Base-by-base conservation (phyloP, 2,797 vertebrate species). In the Arnoldichthys spilopterus region DNA sequence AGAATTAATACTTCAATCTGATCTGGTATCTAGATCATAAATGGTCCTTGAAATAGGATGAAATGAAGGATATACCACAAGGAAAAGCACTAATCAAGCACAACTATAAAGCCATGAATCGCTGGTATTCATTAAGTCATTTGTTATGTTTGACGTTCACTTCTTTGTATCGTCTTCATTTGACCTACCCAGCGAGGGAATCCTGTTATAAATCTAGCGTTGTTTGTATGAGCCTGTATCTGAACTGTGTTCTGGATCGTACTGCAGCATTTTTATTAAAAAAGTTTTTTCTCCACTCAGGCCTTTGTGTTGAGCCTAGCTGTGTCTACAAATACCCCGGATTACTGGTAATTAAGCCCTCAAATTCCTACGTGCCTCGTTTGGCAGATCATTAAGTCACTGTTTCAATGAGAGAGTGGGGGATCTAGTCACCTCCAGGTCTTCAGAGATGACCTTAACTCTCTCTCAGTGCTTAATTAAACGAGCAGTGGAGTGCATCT, bases 391-490 rank as follows among this genome's bases (percentile, higher is more conserved):
- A 92, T 92, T 92, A 93, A 92, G 90, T 92, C 86, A 90, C 90
- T 90, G 88, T 91, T 86, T 85, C 87, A 92, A 88, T 88, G 15
- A 6, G 64, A 74, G 67, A 58, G 75, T 63, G 12, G 20, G 54
- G 16, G 68, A 81, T 74, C 73, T 53, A 12, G 12, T 79, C 84
- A 85, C 79, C 76, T 77, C 81, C 85, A 90, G 92, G 92, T 92
- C 88, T 88, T 72, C 89, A 87, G 89, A 90, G 91, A 92, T 92
- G 84, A 93, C 92, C 92, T 91, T 92, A 91, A 92, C 92, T 93
- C 90, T 90, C 87, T 91, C 67, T 69, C 84, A 89, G 91, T 86
- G 82, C 90, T 92, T 93, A 92, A 93, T 93, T 93, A 92, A 91
- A 86, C 86, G 80, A 83, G 84, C 73, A 66, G 59, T n/a, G 61